Conservation (phyloP, 2,888 invertebrate species). For the Oithona nana region DNA sequence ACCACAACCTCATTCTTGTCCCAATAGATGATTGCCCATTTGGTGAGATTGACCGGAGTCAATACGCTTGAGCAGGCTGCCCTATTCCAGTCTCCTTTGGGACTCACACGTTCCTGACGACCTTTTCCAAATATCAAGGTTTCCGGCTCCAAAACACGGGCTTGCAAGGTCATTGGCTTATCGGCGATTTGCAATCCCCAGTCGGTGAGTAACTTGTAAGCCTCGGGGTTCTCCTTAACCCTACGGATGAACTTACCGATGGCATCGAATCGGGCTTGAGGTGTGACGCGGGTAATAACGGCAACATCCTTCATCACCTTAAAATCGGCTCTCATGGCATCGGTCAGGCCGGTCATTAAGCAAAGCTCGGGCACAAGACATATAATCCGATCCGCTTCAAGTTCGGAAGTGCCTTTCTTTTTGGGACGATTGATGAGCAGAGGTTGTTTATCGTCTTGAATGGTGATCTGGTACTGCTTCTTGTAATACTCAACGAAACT, state of each 20-base stretch:
- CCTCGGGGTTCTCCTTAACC: background rate
- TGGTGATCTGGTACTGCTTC: conserved; percentile 49
- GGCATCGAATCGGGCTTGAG: conserved; percentile 43
- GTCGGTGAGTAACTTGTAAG: background rate
- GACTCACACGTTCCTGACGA: background rate
- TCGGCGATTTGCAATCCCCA: background rate
- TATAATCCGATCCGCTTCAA: background rate
- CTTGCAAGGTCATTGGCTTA: background rate
- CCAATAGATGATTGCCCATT: conserved; percentile 7
- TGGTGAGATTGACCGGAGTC: background rate
- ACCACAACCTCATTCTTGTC: background rate
- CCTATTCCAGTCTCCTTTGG: conserved; percentile 5
- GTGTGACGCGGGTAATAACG: conserved; percentile 54
- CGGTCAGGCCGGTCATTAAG: conserved; percentile 67
- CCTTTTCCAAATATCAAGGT: background rate
- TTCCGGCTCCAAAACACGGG: background rate
- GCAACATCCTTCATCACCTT: conserved; percentile 68
- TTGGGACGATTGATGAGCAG: conserved; percentile 45
- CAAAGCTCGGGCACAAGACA: conserved; percentile 60
- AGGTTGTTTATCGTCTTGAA: conserved; percentile 54
- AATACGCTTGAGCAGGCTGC: conserved; percentile 1
- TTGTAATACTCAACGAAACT: conserved; percentile 62
- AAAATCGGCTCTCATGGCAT: conserved; percentile 58
- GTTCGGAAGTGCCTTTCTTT: conserved; percentile 12
- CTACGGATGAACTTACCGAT: background rate